Percentiles rank a stretch among this genome's conserved stretches.
phyloP scores from a whole-genome alignment of 2,888 invertebrate species.

The Zygaena filipendulae region DNA sequence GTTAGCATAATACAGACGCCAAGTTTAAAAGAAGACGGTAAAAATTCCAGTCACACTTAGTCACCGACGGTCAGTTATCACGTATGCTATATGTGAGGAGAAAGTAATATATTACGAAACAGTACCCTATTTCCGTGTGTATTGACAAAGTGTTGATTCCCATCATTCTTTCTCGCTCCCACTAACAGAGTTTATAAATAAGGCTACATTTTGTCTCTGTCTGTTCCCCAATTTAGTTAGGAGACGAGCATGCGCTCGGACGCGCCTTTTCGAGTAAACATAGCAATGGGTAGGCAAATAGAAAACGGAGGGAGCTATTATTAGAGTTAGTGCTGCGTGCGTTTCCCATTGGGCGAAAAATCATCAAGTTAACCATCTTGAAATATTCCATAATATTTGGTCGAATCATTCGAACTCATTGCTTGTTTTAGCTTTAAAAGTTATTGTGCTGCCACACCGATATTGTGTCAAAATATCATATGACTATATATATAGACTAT shows the following conservation, averaged over 20 bases:
- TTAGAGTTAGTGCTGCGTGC: conserved; percentile 55
- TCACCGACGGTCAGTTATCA: conserved; percentile 41
- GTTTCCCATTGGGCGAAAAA: conserved; percentile 26
- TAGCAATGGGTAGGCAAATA: conserved; percentile 55
- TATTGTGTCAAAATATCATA: too few relatives aligned
- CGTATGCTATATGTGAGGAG: conserved; percentile 23
- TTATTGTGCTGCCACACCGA: too few relatives aligned
- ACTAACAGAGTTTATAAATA: conserved; percentile 26
- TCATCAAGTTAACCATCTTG: too few relatives aligned
- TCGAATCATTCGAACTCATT: too few relatives aligned
- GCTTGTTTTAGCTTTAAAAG: too few relatives aligned
- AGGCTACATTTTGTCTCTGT: conserved; percentile 44
- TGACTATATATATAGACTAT: too few relatives aligned
- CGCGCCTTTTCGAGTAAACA: conserved; percentile 63
- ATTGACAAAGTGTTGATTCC: conserved; percentile 47
- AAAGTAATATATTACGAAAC: conserved; percentile 43
- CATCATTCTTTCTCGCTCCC: conserved; percentile 35
- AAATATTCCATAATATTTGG: too few relatives aligned
- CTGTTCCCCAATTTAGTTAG: conserved; percentile 57
- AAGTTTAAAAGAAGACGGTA: too few relatives aligned
- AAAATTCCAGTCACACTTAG: too few relatives aligned
- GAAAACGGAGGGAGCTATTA: conserved; percentile 60
- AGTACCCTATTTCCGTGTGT: conserved; percentile 40
- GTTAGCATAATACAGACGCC: too few relatives aligned
- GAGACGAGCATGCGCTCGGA: conserved; percentile 42